Evolutionary conservation across 1,140 invertebrate genomes (phyloP).

Genomic region (Diploscapter pachys): DNA sequence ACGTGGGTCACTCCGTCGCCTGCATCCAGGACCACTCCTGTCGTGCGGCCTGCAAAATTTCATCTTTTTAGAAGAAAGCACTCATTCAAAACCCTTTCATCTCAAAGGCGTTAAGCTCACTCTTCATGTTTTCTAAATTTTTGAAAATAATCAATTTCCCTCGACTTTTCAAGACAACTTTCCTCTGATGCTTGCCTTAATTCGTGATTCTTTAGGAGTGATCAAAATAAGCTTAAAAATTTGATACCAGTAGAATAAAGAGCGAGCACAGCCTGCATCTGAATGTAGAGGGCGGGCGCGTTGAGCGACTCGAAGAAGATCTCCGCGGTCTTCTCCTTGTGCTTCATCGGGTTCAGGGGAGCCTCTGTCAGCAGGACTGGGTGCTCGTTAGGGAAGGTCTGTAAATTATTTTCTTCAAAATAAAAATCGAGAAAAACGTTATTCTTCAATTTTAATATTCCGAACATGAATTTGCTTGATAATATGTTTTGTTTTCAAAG

Average conservation of each 20-base stretch:
- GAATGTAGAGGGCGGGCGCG: conserved; percentile 94
- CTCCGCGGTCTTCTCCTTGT: conserved; percentile 94
- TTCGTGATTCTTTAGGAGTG: neutral
- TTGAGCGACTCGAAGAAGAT: conserved; percentile 99
- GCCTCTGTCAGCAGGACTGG: conserved; percentile 96
- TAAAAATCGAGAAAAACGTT: neutral
- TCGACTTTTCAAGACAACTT: too few species aligned
- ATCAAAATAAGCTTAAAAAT: neutral
- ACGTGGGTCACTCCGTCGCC: conserved; percentile 98
- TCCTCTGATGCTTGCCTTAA: too few species aligned
- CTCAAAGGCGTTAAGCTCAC: too few species aligned
- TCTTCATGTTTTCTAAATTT: too few species aligned
- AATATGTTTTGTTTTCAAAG: neutral
- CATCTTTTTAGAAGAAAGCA: neutral
- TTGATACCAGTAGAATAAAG: conserved; percentile 72
- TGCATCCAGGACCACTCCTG: conserved; percentile 92
- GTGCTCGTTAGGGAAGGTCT: conserved; percentile 97
- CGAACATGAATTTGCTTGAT: neutral
- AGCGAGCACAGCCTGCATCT: conserved; percentile 98
- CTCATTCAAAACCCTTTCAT: neutral
- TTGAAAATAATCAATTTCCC: too few species aligned
- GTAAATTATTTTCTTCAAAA: conserved; percentile 62
- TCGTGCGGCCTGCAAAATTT: conserved; percentile 74
- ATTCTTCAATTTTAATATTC: neutral
- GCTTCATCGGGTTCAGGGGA: conserved; percentile 89